Evolutionary conservation across 2,797 vertebrate species (phyloP).

Genomic region (Macrochelys suwanniensis): DNA sequence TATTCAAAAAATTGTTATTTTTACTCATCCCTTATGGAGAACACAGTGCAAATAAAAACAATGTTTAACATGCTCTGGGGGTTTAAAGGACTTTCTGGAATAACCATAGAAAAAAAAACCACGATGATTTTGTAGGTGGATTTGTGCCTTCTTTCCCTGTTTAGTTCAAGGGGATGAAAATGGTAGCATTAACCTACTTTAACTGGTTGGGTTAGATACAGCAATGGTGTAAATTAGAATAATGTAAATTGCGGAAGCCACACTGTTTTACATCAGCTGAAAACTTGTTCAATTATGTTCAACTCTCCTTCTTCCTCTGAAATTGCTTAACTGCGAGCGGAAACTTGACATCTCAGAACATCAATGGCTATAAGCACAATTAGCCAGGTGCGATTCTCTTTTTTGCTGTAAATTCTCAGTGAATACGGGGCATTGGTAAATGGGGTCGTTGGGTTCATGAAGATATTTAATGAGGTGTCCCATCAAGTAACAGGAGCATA

Average conservation of each 20-base stretch:
- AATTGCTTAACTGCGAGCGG: neutral
- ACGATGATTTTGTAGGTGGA: constrained; percentile 25
- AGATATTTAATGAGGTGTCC: neutral
- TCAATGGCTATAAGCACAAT: neutral
- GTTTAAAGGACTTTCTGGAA: neutral
- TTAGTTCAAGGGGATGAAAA: constrained; percentile 3
- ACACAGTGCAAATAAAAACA: constrained; percentile 30
- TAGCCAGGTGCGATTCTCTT: neutral
- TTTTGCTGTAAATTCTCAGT: neutral
- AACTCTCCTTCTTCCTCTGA: neutral
- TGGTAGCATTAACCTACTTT: neutral
- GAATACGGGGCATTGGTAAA: neutral
- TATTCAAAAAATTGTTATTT: neutral
- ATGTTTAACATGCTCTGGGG: constrained; percentile 28
- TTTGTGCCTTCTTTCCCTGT: neutral
- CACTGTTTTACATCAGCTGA: neutral
- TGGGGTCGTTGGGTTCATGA: neutral
- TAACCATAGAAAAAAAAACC: constrained; percentile 31
- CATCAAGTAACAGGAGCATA: neutral
- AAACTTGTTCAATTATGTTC: neutral
- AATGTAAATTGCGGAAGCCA: neutral
- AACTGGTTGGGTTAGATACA: neutral
- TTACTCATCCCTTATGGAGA: neutral
- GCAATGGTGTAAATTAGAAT: neutral
- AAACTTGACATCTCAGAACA: neutral